These are phyloP conservation scores for Chanos chanos DNA, from an alignment of 2,797 vertebrate species.

Conservation along the genomic window DNA sequence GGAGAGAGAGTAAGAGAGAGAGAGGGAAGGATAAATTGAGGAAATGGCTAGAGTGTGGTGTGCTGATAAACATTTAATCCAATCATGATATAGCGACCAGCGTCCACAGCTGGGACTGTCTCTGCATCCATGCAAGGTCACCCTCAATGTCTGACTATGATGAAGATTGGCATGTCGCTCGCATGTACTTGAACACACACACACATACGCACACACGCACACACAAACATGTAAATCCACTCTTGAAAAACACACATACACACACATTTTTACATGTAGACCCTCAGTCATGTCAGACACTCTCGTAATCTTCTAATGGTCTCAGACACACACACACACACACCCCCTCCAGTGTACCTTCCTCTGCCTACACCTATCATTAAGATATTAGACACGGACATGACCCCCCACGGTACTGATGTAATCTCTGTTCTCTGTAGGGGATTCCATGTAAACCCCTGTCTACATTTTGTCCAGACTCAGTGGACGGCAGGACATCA, in stretches of 20 bases:
- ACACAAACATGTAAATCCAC: constrained; percentile 1
- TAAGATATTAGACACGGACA: constrained; percentile 38
- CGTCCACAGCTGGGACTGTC: constrained; percentile 9
- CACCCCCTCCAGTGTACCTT: neutral
- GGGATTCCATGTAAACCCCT: constrained; percentile 19
- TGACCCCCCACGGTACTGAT: constrained; percentile 23
- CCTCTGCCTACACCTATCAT: constrained; percentile 24
- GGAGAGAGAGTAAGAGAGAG: too few relatives aligned
- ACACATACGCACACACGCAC: neutral
- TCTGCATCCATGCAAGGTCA: constrained; percentile 39
- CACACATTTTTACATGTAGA: neutral
- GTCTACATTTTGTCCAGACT: constrained; percentile 25
- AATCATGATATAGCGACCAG: constrained; percentile 17
- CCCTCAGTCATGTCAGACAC: neutral
- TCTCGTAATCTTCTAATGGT: neutral
- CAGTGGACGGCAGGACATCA: constrained; percentile 30
- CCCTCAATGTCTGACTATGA: constrained; percentile 23
- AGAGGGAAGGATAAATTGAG: neutral
- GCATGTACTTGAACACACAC: constrained; percentile 11
- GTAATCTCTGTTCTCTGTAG: constrained; percentile 14
- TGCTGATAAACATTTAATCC: constrained; percentile 28
- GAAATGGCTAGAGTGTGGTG: neutral
- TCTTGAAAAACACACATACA: neutral
- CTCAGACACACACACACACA: neutral
- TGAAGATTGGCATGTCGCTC: constrained; percentile 38